Percentiles rank a stretch among this genome's conserved stretches.
phyloP scores from a whole-genome alignment of 2,888 invertebrate species.

The Pollenia amentaria region DNA sequence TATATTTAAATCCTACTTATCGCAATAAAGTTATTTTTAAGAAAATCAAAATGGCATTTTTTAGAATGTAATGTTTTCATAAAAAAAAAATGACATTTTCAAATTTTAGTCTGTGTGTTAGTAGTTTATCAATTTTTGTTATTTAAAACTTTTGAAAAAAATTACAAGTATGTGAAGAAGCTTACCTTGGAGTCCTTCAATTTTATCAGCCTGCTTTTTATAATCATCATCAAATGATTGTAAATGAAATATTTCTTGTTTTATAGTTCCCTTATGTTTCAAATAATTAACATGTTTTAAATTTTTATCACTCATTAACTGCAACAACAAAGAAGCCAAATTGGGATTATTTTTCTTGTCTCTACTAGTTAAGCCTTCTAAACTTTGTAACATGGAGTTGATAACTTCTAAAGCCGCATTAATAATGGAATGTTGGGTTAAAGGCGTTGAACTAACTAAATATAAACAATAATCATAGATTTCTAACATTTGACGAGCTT shows the following conservation, averaged over 20 bases:
- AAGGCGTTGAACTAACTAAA: constrained; percentile 88
- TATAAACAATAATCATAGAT: constrained; percentile 91
- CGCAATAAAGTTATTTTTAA: too few relatives aligned
- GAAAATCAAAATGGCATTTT: too few relatives aligned
- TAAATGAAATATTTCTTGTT: constrained; percentile 85
- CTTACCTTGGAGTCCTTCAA: constrained; percentile 38
- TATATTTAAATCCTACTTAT: too few relatives aligned
- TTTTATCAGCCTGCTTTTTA: constrained; percentile 68
- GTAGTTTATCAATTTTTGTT: constrained; percentile 29
- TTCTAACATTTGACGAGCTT: constrained; percentile 85
- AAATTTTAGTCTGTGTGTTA: constrained; percentile 52
- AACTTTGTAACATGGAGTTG: constrained; percentile 82
- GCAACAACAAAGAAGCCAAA: constrained; percentile 58
- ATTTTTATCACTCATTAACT: constrained; percentile 59
- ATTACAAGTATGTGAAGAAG: not conserved
- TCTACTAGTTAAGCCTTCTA: constrained; percentile 77
- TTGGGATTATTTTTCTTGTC: constrained; percentile 64
- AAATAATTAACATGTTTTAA: constrained; percentile 84
- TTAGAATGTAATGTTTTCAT: too few relatives aligned
- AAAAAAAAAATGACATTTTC: too few relatives aligned
- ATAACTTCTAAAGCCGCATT: constrained; percentile 92
- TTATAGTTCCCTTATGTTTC: constrained; percentile 84
- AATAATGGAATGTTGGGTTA: constrained; percentile 93
- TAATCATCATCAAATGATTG: constrained; percentile 81
- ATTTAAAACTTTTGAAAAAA: not conserved